Base-by-base conservation (phyloP, 2,888 invertebrate species). In the Cotesia congregata region DNA sequence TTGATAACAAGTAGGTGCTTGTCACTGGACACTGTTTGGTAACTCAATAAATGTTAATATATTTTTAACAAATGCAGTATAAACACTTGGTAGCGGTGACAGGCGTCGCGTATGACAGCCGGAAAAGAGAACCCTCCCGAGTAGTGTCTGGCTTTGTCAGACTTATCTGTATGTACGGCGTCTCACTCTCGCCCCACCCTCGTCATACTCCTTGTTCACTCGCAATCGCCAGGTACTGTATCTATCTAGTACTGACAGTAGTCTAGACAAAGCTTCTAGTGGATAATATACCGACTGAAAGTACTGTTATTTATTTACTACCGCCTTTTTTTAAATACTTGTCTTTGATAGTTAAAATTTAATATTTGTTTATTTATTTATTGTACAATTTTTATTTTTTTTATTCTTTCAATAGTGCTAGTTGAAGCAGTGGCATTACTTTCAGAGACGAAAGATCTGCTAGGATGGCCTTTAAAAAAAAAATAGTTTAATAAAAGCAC, bases 401-500 rank as follows among this genome's bases (percentile, higher is more conserved):
- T 86, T 86, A 92, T 84, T 94, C 93, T 83, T 92, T 94, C 88
- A 95, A 92, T 62, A 97, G 90, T 39, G 95, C 93, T 84, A 96
- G 90, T 88, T 97, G 96, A 78, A 97, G 90, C 62, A 97, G 90
- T 0, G 97, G 96, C 89, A 97, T 93, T 0, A 97, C 95, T 82
- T 95, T 94, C 77, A 97, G 93, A 0, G 97, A 96, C 0, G 97
- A 97, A 69, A 97, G 90, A 89, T 97, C 97, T 0, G 96, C 95
- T 62, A 97, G 88, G 62, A 97, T 95, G 2, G 96, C 95, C 92
- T 92, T 85, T 41, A 89, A 89, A 0, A 30, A 30, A 30, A 3
- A 30, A 30, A 30, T 30, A 30, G 80, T 78, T 80, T 75, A 1
- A 50, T 50, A 1, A 50, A 30, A 30, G 30, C 30, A 30, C 12